A percentile compares a stretch with the other conserved stretches of the same genome.
Conservation (phyloP, 2,888 invertebrate species). For the Galeopsomyia nigrocyanea region DNA sequence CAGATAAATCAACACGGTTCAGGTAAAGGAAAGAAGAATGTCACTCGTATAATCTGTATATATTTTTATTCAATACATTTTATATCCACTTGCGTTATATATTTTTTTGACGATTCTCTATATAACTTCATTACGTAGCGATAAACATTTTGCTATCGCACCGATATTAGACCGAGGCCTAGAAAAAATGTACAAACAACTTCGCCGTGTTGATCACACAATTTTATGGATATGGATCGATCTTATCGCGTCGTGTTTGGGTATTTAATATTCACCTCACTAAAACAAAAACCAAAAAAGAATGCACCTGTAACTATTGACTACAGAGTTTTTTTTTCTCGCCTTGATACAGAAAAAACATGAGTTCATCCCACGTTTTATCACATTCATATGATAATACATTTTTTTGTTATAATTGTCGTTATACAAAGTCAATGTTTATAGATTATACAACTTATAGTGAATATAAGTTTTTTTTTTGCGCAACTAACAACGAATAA, state of each 20-base stretch:
- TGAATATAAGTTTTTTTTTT: no score
- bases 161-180: conserved; percentile 5
- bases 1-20: neutral
- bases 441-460: no score
- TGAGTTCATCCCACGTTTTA: conserved; percentile 19
- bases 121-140: conserved; percentile 27
- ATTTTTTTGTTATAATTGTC: conserved; percentile 6
- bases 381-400: conserved; percentile 31
- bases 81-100: conserved; percentile 51
- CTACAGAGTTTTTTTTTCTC: conserved; percentile 31
- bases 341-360: conserved; percentile 31
- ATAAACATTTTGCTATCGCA: conserved; percentile 9
- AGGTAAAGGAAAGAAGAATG: neutral
- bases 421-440: conserved; percentile 25
- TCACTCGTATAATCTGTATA: conserved; percentile 49
- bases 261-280: conserved; percentile 9
- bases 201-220: neutral
- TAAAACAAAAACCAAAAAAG: conserved; percentile 26
- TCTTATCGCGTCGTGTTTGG: neutral
- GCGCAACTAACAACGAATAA: no score
- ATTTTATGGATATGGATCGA: conserved; percentile 35
- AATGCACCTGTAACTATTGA: conserved; percentile 41
- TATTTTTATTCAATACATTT: conserved; percentile 57
- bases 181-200: conserved; percentile 35
- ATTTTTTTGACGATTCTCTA: conserved; percentile 33